phyloP scores from a whole-genome alignment of 2,888 invertebrate species.

The Bruchidius siliquastri region DNA sequence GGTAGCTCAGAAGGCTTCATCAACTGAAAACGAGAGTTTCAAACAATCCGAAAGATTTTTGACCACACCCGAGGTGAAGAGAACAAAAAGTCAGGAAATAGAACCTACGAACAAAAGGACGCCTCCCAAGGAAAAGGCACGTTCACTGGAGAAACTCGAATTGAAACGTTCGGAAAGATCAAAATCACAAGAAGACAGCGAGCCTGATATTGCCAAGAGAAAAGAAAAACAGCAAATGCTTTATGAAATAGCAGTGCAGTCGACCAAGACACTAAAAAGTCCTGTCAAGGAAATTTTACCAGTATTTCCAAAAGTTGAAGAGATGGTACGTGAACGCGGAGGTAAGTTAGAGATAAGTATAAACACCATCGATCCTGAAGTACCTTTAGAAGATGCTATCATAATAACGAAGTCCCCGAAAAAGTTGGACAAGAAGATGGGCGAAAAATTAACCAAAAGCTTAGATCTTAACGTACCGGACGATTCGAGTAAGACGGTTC shows the following conservation, averaged over 20 bases:
- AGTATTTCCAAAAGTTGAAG: constrained; percentile 67
- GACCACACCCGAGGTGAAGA: constrained; percentile 47
- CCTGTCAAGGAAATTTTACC: constrained; percentile 69
- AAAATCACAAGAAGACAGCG: constrained; percentile 69
- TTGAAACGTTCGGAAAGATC: constrained; percentile 59
- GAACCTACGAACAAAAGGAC: constrained; percentile 50
- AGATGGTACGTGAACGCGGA: constrained; percentile 67
- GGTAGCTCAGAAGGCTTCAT: constrained; percentile 24
- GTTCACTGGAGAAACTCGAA: constrained; percentile 63
- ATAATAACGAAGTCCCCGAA: constrained; percentile 72
- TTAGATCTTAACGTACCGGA: constrained; percentile 58
- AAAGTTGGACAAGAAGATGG: constrained; percentile 56
- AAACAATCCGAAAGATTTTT: constrained; percentile 41
- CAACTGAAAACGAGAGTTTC: constrained; percentile 33
- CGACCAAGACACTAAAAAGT: constrained; percentile 68
- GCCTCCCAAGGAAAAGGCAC: constrained; percentile 59
- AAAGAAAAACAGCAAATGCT: constrained; percentile 71
- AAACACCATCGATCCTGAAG: constrained; percentile 52
- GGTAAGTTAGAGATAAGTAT: constrained; percentile 72
- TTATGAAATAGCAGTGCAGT: constrained; percentile 71
- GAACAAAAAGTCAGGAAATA: constrained; percentile 59
- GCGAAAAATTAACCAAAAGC: constrained; percentile 55
- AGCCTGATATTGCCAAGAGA: constrained; percentile 66
- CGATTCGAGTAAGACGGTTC: constrained; percentile 35
- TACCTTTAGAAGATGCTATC: constrained; percentile 62